Conservation (phyloP, 2,113 vertebrate species). For the Channa argus region DNA sequence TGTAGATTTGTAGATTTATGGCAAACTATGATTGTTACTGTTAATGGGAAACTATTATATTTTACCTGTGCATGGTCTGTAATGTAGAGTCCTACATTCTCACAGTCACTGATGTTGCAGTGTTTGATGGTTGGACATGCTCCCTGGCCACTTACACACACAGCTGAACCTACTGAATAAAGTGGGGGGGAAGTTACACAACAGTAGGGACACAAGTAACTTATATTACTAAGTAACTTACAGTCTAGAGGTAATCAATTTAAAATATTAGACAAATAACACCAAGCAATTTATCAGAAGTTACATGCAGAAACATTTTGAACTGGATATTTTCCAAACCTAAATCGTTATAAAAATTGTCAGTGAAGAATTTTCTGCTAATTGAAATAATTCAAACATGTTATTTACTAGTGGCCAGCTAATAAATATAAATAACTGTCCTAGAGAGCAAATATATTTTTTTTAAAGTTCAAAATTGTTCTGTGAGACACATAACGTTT, state of each 20-base stretch:
- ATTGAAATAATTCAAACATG: no score
- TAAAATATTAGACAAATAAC: neutral
- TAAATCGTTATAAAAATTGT: neutral
- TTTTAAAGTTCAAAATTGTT: no score
- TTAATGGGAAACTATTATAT: fast-evolving
- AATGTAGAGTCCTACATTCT: slow-evolving; percentile 98
- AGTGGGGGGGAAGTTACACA: slow-evolving; percentile 31
- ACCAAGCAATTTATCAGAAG: neutral
- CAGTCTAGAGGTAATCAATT: neutral
- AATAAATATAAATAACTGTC: no score
- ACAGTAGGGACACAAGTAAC: neutral
- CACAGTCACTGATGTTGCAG: slow-evolving; percentile 99
- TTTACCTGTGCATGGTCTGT: slow-evolving; percentile 98
- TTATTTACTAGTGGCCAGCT: no score
- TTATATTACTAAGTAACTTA: neutral
- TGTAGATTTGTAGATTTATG: neutral
- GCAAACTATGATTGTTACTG: neutral
- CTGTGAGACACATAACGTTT: no score
- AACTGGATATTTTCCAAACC: neutral
- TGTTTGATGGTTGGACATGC: slow-evolving; percentile 99
- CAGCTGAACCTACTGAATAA: slow-evolving; percentile 94
- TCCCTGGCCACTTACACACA: slow-evolving; percentile 98
- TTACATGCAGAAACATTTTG: no score
- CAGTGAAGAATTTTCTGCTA: neutral
- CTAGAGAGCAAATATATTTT: no score